phyloP scores from a whole-genome alignment of 23 tunicate genomes.

The Clavelina lepadiformis region DNA sequence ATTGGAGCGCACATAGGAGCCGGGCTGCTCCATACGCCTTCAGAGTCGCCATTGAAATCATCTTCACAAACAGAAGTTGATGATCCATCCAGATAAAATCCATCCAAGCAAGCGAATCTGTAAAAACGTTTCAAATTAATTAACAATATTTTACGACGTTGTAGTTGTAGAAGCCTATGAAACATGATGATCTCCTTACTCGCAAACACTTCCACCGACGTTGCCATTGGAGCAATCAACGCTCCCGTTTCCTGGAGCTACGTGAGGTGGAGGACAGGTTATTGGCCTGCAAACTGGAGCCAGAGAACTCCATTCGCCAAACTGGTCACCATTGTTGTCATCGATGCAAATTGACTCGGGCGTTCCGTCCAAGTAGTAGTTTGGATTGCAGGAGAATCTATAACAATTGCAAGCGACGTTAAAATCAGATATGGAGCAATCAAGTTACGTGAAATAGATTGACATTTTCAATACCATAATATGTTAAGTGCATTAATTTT shows the following conservation, averaged over 20 bases:
- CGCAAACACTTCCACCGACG: constrained; percentile 6
- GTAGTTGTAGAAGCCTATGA: too few species aligned
- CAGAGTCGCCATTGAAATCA: constrained; percentile 43
- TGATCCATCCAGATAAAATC: constrained; percentile 22
- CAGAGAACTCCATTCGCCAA: background rate
- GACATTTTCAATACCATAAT: too few species aligned
- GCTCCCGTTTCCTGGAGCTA: background rate
- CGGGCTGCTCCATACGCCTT: constrained; percentile 37
- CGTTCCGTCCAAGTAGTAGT: constrained; percentile 22
- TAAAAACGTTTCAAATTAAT: constrained; percentile 2
- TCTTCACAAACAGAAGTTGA: constrained; percentile 28
- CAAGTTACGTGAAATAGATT: too few species aligned
- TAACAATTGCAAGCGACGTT: too few species aligned
- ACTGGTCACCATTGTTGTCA: background rate
- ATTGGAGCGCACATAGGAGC: constrained; percentile 39
- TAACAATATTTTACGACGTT: too few species aligned
- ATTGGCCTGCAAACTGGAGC: constrained; percentile 16
- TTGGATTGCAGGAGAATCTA: constrained; percentile 6
- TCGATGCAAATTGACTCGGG: background rate
- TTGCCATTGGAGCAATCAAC: constrained; percentile 7
- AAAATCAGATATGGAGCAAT: too few species aligned
- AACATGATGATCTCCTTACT: background rate
- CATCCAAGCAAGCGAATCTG: constrained; percentile 27
- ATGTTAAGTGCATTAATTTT: too few species aligned
- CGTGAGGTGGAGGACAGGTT: constrained; percentile 16